Base-by-base conservation (phyloP, 2,888 invertebrate species). In the Gibbula magus region DNA sequence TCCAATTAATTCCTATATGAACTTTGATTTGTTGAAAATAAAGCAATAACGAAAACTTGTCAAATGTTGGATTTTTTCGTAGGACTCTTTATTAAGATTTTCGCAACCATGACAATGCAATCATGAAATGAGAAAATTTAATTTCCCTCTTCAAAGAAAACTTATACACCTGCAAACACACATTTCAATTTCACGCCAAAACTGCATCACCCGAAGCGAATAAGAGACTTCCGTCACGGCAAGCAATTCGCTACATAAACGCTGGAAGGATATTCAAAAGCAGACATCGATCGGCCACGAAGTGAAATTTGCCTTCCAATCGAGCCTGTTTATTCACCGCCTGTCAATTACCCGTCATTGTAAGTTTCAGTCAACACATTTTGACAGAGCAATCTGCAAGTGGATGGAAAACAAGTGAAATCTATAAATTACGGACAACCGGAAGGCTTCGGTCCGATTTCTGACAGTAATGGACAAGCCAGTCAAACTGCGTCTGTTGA, bases 401-500 rank as follows among this genome's bases (percentile, higher is more conserved):
- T 70, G 70, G 70, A 35, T 35, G 39, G 32, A 70, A 70, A 32
- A 70, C 70, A 70, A 70, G 70, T 70, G 70, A 70, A 70, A 70
- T 70, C 70, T 70, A 70, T 70, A 70, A 70, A 70, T 70, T 70
- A 70, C 70, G 13, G 39, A 10, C 70, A 10, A 70, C 70, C 70
- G 70, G 70, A 70, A 70, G n/a, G 29, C n/a, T 20, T 32, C 70
- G 20, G 29, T 20, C 70, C 35, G 70, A 29, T 20, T 32, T 70
- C 10, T 70, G 70, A 70, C 70, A 70, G 70, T 70, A 70, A 70
- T 70, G 29, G 39, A 70, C 70, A 70, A 35, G 32, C 18, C 70
- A 70, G 70, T 70, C 70, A 35, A 70, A 70, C 32, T 70, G 70
- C 35, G 16, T 20, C 70, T 70, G 70, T 70, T 70, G 29, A 70